Percentiles rank a stretch among this genome's conserved stretches.
Evolutionary conservation across 2,888 invertebrate genomes (phyloP).

Genomic region (Eristalinus aeneus): DNA sequence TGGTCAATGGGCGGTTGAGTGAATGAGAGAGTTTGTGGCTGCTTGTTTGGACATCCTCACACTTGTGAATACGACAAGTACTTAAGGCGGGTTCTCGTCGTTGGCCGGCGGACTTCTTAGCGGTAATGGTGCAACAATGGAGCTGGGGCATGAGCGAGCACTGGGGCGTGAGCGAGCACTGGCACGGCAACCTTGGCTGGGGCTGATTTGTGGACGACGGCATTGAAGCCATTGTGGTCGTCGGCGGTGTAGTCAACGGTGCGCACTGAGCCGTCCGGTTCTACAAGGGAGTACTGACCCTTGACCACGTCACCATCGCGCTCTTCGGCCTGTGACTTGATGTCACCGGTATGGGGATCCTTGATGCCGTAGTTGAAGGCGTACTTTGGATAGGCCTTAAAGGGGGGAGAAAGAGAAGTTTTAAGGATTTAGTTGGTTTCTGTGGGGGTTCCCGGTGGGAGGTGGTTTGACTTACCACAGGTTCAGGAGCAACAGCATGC

Average conservation of each 20-base stretch:
- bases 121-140: slow-evolving; percentile 80
- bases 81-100: slow-evolving; percentile 9
- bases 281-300: slow-evolving; percentile 84
- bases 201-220: slow-evolving; percentile 85
- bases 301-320: slow-evolving; percentile 88
- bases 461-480: slow-evolving; percentile 75
- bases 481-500: slow-evolving; percentile 78
- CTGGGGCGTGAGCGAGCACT: slow-evolving; percentile 81
- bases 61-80: slow-evolving; percentile 40
- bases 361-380: slow-evolving; percentile 87
- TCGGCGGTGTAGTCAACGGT: slow-evolving; percentile 86
- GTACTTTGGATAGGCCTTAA: slow-evolving; percentile 86
- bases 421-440: neutral
- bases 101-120: slow-evolving; percentile 74
- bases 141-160: slow-evolving; percentile 80
- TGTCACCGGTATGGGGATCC: slow-evolving; percentile 87
- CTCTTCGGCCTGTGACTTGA: slow-evolving; percentile 86
- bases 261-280: slow-evolving; percentile 81
- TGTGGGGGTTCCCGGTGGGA: neutral
- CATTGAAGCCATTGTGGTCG: slow-evolving; percentile 87
- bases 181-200: slow-evolving; percentile 81
- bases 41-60: slow-evolving; percentile 59
- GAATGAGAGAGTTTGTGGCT: slow-evolving; percentile 69
- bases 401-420: neutral
- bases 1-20: slow-evolving; percentile 64